phyloP scores from a whole-genome alignment of 2,113 vertebrate genomes.

The Neoarius graeffei region DNA sequence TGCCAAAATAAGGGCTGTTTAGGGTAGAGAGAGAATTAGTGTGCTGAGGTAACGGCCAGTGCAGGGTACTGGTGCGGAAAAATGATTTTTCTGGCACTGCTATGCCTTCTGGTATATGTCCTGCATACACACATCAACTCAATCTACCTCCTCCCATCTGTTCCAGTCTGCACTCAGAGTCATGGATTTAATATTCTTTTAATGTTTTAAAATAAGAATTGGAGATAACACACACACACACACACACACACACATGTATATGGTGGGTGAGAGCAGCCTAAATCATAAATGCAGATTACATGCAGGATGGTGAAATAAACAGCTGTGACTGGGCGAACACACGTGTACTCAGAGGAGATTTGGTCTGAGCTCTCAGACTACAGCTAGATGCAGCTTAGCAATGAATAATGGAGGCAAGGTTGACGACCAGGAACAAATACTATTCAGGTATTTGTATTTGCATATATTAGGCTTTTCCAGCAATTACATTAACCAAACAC shows the following conservation, averaged over 20 bases:
- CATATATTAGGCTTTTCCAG: neutral
- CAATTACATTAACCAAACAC: neutral
- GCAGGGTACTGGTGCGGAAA: slow-evolving; percentile 36
- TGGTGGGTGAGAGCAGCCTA: neutral
- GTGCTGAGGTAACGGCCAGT: slow-evolving; percentile 4
- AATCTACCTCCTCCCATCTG: slow-evolving; percentile 34
- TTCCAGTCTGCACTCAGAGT: neutral
- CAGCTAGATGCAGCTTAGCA: neutral
- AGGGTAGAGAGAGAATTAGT: neutral
- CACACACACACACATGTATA: too few species aligned
- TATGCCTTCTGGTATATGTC: slow-evolving; percentile 33
- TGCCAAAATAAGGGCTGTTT: neutral
- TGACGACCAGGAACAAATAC: neutral
- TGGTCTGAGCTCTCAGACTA: neutral
- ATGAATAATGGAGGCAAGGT: neutral
- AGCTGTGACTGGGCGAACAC: neutral
- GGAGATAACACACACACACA: neutral
- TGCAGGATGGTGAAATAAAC: neutral
- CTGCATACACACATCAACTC: neutral
- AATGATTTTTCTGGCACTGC: slow-evolving; percentile 34
- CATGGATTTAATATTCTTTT: slow-evolving; percentile 5
- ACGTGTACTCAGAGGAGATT: neutral
- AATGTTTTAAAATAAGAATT: neutral
- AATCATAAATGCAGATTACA: slow-evolving; percentile 11
- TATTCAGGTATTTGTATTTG: neutral